Percentiles rank a stretch among this genome's conserved stretches.
Evolutionary conservation across 2,113 vertebrate genomes (phyloP).

Genomic region (Neolamprologus cancellatus): DNA sequence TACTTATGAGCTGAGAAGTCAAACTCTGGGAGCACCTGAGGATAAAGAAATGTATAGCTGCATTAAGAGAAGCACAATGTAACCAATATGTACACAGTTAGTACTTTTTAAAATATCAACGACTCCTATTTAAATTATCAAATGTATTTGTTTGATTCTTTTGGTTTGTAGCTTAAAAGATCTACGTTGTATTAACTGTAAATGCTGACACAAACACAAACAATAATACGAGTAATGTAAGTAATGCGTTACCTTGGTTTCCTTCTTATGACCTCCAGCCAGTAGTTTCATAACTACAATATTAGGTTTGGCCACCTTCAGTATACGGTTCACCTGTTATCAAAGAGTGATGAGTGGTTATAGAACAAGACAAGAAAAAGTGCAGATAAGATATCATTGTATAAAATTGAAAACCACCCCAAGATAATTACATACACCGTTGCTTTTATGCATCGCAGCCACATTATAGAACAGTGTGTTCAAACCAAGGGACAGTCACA

Average conservation of each 20-base stretch:
- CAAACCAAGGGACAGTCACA: not conserved
- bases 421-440: not conserved
- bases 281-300: slow-evolving; percentile 97
- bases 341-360: not conserved
- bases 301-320: slow-evolving; percentile 97
- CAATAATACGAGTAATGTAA: not conserved
- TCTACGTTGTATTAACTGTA: not conserved
- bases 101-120: not conserved
- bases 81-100: not conserved
- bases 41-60: not conserved
- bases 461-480: not conserved
- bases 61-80: not conserved
- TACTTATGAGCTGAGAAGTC: slow-evolving; percentile 98
- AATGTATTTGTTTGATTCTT: not conserved
- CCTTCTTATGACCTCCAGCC: slow-evolving; percentile 97
- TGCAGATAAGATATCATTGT: not conserved
- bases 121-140: not conserved
- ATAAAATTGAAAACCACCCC: not conserved
- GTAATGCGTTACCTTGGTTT: slow-evolving; percentile 83
- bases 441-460: not conserved
- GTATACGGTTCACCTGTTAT: slow-evolving; percentile 86
- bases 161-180: not conserved
- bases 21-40: slow-evolving; percentile 90
- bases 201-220: not conserved
- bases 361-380: not conserved